Evolutionary conservation across 2,888 invertebrate genomes (phyloP), one percentile per base, ranked within the genome.

Genomic region (Brenthis daphne): DNA sequence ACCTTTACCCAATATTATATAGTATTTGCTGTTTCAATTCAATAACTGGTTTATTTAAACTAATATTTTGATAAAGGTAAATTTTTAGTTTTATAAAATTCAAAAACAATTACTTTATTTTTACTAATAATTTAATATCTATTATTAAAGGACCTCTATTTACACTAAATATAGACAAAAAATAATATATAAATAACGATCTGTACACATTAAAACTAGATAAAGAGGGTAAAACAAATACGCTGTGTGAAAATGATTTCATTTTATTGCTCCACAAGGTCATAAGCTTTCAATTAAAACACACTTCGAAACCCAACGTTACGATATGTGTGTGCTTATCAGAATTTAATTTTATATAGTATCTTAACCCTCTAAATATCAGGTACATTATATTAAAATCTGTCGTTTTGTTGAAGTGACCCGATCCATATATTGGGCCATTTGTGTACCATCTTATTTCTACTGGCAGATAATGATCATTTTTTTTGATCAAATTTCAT

Each of bases 211-310:
- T 8, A 63, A 16, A 12, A 53, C n/a, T 67, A 79, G 84, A 85
- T 84, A 72, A 86, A 84, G 82, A 8, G 47, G 57, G 24, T 3
- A n/a, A 29, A 60, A 60, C 5, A 60, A 60, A 60, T 60, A 82
- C 73, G 57, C 78, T 69, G 79, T 73, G 76, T 86, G 85, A 82
- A 88, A 87, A 87, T 85, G 81, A 82, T 87, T 85, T 86, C 81
- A 80, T 82, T 87, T 87, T 88, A 88, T 88, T 88, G 88, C 87
- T 88, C 86, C 87, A 86, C 84, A 85, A 85, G 83, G 82, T 86
- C 85, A 83, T 80, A 87, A 87, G 87, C 86, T 80, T 85, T 80
- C 83, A 83, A 82, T 76, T 83, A 84, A 84, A 84, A 84, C 85
- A 85, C 83, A 83, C 82, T 79, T 80, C 77, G 81, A 82, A 80